A percentile compares a stretch with the other conserved stretches of the same genome.
These are phyloP conservation scores for Spilosoma lubricipeda DNA, from an alignment of 2,888 invertebrate genomes.

Conservation along the genomic window DNA sequence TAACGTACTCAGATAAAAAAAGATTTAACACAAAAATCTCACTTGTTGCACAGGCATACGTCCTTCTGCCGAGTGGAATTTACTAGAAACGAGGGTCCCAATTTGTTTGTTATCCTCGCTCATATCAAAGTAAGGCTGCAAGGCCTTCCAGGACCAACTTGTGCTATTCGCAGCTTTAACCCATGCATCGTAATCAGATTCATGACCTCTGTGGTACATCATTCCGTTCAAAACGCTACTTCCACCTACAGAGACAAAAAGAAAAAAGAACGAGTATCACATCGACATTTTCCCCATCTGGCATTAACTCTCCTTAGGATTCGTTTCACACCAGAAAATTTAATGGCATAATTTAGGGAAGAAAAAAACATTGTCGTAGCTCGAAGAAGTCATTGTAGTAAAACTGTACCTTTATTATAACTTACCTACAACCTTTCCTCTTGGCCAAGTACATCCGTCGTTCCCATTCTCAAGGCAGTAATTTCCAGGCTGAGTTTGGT, in stretches of 20 bases:
- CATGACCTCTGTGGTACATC: slow-evolving; percentile 92
- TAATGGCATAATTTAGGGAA: no score
- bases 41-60: slow-evolving; percentile 84
- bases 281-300: neutral
- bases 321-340: no score
- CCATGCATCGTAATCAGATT: slow-evolving; percentile 91
- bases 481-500: slow-evolving; percentile 86
- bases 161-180: slow-evolving; percentile 86
- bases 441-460: slow-evolving; percentile 87
- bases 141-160: slow-evolving; percentile 90
- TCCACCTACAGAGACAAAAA: slow-evolving; percentile 83
- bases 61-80: slow-evolving; percentile 85
- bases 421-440: slow-evolving; percentile 89
- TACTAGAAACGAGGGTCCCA: slow-evolving; percentile 80
- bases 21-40: neutral
- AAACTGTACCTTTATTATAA: neutral
- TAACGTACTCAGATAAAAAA: neutral
- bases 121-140: slow-evolving; percentile 88
- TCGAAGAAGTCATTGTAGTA: no score
- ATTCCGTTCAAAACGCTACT: slow-evolving; percentile 91
- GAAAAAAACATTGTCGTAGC: no score
- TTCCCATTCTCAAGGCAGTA: slow-evolving; percentile 86
- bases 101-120: slow-evolving; percentile 88
- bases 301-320: no score
- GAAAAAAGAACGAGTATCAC: neutral